Conservation (phyloP, 2,113 vertebrate genomes). For the Sula dactylatra region DNA sequence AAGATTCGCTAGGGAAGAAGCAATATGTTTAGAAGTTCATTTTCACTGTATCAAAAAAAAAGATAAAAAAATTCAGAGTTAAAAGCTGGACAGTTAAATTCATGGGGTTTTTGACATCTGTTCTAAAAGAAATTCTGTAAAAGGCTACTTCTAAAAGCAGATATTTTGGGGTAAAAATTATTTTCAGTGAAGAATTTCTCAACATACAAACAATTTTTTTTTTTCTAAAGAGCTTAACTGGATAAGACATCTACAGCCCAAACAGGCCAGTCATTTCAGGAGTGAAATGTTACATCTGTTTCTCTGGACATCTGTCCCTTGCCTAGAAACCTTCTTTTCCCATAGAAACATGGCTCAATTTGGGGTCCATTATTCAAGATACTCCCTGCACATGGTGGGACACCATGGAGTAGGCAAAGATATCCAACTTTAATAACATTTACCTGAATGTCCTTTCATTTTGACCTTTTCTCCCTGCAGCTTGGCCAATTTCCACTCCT, state of each 20-base stretch:
- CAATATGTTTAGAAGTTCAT: not conserved
- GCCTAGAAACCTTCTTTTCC: not conserved
- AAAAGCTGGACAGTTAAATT: not conserved
- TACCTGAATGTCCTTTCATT: not conserved
- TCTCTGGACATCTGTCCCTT: not conserved
- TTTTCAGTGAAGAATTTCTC: not conserved
- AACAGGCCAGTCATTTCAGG: not conserved
- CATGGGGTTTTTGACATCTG: fast-evolving
- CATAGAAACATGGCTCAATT: not conserved
- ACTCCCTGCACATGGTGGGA: not conserved
- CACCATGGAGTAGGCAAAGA: not conserved
- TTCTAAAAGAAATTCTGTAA: not conserved
- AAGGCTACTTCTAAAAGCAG: not conserved
- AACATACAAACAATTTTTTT: not conserved
- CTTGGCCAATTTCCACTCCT: not conserved
- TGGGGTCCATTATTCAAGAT: not conserved
- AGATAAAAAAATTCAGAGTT: not conserved
- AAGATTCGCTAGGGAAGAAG: not conserved
- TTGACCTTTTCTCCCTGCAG: not conserved
- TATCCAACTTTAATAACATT: not conserved
- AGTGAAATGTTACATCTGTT: not conserved
- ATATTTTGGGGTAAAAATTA: not conserved
- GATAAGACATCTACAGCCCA: not conserved
- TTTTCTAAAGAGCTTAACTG: not conserved
- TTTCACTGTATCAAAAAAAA: not conserved